Evolutionary conservation across 2,113 vertebrate species (phyloP).

Genomic region (Aplodontia rufa): DNA sequence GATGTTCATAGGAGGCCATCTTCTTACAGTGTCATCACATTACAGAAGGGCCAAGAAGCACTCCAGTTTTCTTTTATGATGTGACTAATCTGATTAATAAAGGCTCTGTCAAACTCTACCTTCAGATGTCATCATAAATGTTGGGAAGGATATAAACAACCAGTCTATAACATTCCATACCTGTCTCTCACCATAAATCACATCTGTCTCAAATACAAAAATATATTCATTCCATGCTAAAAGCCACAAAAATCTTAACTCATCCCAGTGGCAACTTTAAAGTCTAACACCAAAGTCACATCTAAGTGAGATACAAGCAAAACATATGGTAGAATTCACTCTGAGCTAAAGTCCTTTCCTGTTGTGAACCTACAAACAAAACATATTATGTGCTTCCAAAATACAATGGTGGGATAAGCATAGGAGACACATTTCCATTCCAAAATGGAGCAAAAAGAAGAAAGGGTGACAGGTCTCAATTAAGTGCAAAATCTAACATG

Average conservation of each 20-base stretch:
- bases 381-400: not conserved
- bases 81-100: not conserved
- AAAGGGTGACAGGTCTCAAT: not conserved
- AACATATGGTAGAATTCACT: not conserved
- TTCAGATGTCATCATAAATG: not conserved
- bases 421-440: not conserved
- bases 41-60: too few species aligned
- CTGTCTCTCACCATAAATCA: not conserved
- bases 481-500: not conserved
- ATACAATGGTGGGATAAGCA: not conserved
- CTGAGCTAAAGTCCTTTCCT: not conserved
- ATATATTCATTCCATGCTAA: not conserved
- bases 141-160: not conserved
- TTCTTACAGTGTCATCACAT: not conserved
- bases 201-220: not conserved
- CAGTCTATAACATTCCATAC: not conserved
- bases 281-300: not conserved
- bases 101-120: not conserved
- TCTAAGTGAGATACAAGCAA: not conserved
- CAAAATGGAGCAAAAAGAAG: not conserved
- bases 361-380: not conserved
- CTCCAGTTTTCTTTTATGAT: not conserved
- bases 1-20: not conserved
- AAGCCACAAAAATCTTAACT: not conserved
- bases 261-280: not conserved